A percentile compares a stretch with the other conserved stretches of the same genome.
Evolutionary conservation across 2,888 invertebrate genomes (phyloP).

Genomic region (Eueremaeus valkanovi): DNA sequence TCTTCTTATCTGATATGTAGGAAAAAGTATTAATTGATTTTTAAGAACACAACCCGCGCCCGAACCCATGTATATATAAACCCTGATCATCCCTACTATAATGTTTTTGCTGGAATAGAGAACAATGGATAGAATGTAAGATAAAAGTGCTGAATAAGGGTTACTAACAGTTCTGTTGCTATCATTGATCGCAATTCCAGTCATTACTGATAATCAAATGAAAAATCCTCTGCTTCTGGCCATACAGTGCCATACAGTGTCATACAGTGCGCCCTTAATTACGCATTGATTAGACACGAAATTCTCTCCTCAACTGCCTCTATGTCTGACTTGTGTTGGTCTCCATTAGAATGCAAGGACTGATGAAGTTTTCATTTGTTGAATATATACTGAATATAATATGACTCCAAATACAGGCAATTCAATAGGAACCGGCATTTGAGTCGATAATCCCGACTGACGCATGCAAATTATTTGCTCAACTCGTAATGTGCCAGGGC

Average conservation of each 20-base stretch:
- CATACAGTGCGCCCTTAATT: neutral
- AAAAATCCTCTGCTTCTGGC: neutral
- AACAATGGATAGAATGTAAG: neutral
- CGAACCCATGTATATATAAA: too few species aligned
- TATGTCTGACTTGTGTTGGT: neutral
- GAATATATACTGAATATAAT: conserved; percentile 9
- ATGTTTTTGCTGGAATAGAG: neutral
- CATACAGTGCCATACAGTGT: neutral
- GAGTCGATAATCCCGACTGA: conserved; percentile 10
- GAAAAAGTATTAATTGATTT: too few species aligned
- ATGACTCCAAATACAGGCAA: neutral
- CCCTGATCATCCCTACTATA: too few species aligned
- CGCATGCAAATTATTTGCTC: too few species aligned
- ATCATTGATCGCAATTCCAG: neutral
- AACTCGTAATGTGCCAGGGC: too few species aligned
- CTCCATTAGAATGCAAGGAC: neutral
- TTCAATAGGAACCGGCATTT: neutral
- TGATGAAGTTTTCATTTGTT: conserved; percentile 7
- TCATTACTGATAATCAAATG: neutral
- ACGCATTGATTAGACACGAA: neutral
- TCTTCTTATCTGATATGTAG: too few species aligned
- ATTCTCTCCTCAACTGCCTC: neutral
- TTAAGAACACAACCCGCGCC: too few species aligned
- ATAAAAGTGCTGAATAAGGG: neutral
- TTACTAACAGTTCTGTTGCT: neutral